These are phyloP conservation scores for Diplodus sargus DNA, from an alignment of 2,797 vertebrate species.

Conservation along the genomic window DNA sequence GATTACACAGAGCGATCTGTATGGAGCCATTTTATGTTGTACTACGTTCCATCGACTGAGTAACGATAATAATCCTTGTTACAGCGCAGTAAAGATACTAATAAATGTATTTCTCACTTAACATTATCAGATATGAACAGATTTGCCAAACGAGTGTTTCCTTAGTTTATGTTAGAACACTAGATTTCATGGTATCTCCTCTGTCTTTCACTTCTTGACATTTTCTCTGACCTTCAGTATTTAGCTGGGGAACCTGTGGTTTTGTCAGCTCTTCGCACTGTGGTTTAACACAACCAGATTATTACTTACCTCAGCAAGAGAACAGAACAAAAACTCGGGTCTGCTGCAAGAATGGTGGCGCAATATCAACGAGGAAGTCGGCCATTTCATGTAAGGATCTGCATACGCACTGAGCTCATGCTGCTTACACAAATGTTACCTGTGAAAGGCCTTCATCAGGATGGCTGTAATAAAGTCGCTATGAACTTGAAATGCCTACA, in stretches of 20 bases:
- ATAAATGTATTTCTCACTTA: too few species aligned
- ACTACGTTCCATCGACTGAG: too few species aligned
- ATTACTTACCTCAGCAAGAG: slow-evolving; percentile 39
- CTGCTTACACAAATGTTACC: slow-evolving; percentile 9
- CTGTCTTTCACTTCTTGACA: not conserved
- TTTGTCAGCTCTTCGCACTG: not conserved
- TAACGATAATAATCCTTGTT: too few species aligned
- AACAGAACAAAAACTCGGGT: slow-evolving; percentile 56
- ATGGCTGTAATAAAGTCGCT: not conserved
- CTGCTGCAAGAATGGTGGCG: slow-evolving; percentile 19
- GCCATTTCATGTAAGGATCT: not conserved
- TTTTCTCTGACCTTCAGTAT: slow-evolving; percentile 21
- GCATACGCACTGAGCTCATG: not conserved
- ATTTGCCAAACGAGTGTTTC: too few species aligned
- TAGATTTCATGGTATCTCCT: not conserved
- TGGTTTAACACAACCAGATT: slow-evolving; percentile 23
- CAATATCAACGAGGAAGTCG: slow-evolving; percentile 15
- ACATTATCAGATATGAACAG: too few species aligned
- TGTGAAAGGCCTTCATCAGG: not conserved
- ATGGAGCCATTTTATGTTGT: too few species aligned
- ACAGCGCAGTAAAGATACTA: too few species aligned
- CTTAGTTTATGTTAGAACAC: too few species aligned
- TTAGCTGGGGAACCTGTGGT: not conserved
- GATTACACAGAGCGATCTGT: too few species aligned
- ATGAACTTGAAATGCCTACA: not conserved